Conservation (phyloP, 1,140 invertebrate genomes). For the Pachypsylla venusta region DNA sequence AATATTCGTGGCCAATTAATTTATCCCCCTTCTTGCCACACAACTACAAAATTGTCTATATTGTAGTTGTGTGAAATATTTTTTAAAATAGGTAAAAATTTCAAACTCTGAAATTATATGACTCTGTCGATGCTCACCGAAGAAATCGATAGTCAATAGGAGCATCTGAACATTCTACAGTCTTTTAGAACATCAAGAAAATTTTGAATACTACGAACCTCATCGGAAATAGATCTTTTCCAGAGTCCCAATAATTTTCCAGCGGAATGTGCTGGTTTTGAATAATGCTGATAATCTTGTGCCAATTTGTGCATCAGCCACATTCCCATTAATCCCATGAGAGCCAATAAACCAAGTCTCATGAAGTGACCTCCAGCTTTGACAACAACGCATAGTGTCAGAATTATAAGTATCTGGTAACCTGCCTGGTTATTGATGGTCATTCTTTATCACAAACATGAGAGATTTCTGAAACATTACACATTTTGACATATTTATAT, state of each 20-base stretch:
- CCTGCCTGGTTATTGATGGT: too few relatives aligned
- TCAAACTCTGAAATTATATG: too few relatives aligned
- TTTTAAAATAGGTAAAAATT: too few relatives aligned
- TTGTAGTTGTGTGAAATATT: too few relatives aligned
- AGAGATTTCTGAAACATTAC: too few relatives aligned
- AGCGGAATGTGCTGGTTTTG: constrained; percentile 17
- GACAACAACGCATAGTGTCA: constrained; percentile 19
- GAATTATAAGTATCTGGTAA: constrained; percentile 14
- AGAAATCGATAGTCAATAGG: too few relatives aligned
- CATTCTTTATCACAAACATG: too few relatives aligned
- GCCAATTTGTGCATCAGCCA: constrained; percentile 35
- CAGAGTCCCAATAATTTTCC: constrained; percentile 18
- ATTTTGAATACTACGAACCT: background rate
- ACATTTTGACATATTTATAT: too few relatives aligned
- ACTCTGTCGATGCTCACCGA: too few relatives aligned
- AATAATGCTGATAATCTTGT: constrained; percentile 33
- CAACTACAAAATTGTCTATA: too few relatives aligned
- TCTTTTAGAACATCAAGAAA: background rate
- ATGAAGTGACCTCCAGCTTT: constrained; percentile 21
- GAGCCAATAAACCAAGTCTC: constrained; percentile 29
- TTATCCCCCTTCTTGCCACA: too few relatives aligned
- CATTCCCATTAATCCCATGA: constrained; percentile 32
- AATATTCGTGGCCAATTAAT: too few relatives aligned
- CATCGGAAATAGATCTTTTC: constrained; percentile 20
- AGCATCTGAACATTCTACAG: background rate